These are phyloP conservation scores for Centruroides sculpturatus DNA, from an alignment of 1,140 invertebrate genomes.

Conservation along the genomic window DNA sequence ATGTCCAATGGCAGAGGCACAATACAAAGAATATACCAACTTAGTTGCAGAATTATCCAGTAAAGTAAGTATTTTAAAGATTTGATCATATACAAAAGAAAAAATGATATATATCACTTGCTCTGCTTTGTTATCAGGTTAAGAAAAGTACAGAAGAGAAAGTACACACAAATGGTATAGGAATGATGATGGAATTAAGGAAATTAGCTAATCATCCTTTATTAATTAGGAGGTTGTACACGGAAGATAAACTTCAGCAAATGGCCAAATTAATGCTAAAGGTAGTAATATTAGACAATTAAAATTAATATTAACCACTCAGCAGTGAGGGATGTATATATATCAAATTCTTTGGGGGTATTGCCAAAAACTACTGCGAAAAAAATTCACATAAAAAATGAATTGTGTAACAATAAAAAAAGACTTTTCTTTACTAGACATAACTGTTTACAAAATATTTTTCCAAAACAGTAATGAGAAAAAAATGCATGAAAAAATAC, in stretches of 20 bases:
- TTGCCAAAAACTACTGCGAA: no score
- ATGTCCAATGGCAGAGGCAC: constrained; percentile 49
- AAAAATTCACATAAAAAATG: no score
- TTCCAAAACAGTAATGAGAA: no score
- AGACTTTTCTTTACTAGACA: no score
- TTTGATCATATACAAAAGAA: neutral
- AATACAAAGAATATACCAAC: constrained; percentile 55
- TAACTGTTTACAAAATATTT: no score
- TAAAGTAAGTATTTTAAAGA: constrained; percentile 3
- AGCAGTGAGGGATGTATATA: no score
- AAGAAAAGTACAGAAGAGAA: constrained; percentile 3
- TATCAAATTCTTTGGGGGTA: no score
- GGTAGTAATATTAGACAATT: constrained; percentile 19
- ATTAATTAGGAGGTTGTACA: constrained; percentile 60
- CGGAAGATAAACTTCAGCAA: constrained; percentile 44
- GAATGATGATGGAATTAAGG: constrained; percentile 75
- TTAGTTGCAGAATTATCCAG: constrained; percentile 48
- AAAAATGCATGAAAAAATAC: no score
- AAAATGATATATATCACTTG: neutral
- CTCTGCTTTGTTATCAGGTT: no score
- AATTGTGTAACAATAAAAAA: no score
- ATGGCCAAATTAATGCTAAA: constrained; percentile 58
- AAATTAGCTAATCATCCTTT: constrained; percentile 82
- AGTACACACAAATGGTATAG: constrained; percentile 43
- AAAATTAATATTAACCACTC: no score